A percentile compares a stretch with the other conserved stretches of the same genome.
Evolutionary conservation across 2,113 vertebrate species (phyloP).

Genomic region (Onychostoma macrolepis): DNA sequence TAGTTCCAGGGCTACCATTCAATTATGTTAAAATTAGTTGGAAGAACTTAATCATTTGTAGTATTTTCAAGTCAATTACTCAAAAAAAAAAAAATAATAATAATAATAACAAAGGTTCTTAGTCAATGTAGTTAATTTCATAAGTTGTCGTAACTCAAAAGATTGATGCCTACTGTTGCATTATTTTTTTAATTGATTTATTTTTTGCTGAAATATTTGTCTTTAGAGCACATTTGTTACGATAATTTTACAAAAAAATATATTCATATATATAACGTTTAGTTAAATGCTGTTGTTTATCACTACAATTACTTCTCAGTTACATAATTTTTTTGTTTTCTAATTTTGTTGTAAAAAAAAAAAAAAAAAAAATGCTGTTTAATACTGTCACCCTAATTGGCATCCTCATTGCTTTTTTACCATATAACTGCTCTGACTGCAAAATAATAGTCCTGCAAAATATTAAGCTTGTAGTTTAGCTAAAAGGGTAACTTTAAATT

Average conservation of each 20-base stretch:
- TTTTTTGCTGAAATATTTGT: neutral
- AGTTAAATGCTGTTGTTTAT: neutral
- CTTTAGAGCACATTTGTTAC: neutral
- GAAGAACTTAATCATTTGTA: neutral
- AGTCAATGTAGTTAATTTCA: neutral
- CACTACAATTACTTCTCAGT: neutral
- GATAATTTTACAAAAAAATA: neutral
- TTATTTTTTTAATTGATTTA: accelerated
- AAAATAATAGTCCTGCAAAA: neutral
- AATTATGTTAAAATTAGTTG: neutral
- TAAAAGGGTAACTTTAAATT: neutral
- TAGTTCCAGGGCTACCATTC: neutral
- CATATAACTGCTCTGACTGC: neutral
- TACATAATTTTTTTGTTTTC: neutral
- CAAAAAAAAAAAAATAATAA: too few species aligned
- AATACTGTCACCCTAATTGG: neutral
- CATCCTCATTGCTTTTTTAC: neutral
- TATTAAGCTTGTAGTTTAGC: neutral
- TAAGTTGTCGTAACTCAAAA: neutral
- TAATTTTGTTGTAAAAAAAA: neutral
- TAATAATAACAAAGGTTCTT: too few species aligned
- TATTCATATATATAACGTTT: too few species aligned
- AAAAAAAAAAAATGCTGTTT: neutral
- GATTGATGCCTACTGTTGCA: neutral
- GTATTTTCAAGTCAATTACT: too few species aligned